Evolutionary conservation across 2,888 invertebrate species (phyloP).

Genomic region (Melipona beecheii): DNA sequence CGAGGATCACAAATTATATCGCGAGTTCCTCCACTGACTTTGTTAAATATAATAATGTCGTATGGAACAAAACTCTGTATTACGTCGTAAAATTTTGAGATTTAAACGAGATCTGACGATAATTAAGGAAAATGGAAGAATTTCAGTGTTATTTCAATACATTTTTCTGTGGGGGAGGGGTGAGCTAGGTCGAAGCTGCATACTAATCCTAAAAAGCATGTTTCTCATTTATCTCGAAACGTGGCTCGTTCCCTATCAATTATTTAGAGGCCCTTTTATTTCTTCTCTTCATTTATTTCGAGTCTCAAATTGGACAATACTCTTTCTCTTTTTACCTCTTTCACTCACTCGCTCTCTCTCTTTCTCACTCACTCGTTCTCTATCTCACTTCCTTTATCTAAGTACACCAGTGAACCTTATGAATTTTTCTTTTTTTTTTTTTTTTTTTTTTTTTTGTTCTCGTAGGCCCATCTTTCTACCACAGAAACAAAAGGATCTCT

Average conservation of each 20-base stretch:
- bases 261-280: conserved; percentile 70
- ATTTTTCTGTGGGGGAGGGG: background rate
- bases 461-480: conserved; percentile 56
- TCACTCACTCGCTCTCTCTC: conserved; percentile 6
- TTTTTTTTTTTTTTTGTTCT: background rate
- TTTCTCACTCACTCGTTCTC: conserved; percentile 3
- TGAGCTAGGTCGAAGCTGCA: conserved; percentile 63
- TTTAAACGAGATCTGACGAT: background rate
- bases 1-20: no score
- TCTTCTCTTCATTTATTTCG: conserved; percentile 21
- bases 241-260: conserved; percentile 52
- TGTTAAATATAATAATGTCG: no score
- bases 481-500: conserved; percentile 50
- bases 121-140: conserved; percentile 37
- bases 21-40: no score
- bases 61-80: no score
- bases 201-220: conserved; percentile 72
- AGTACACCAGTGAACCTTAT: conserved; percentile 26
- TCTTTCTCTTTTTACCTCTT: background rate
- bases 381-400: conserved; percentile 12
- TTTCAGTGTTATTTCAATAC: conserved; percentile 37
- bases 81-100: background rate
- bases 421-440: conserved; percentile 11
- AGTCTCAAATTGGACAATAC: background rate
- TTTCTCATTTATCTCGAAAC: conserved; percentile 60